phyloP scores from a whole-genome alignment of 2,888 invertebrate species.

The Vanessa cardui region DNA sequence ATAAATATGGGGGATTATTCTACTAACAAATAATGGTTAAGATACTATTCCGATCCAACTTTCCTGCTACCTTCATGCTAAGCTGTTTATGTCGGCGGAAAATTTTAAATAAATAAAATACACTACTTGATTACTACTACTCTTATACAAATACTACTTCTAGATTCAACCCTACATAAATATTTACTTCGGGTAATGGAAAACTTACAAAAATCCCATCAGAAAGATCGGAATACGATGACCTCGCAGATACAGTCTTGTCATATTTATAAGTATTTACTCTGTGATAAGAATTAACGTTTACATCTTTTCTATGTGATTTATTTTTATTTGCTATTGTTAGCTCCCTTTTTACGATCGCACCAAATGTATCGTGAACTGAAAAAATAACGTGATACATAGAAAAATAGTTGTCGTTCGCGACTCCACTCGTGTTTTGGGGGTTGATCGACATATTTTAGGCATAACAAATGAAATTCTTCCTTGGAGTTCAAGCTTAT shows the following conservation, averaged over 20 bases:
- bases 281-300: constrained; percentile 59
- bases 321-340: constrained; percentile 51
- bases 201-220: constrained; percentile 53
- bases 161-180: neutral
- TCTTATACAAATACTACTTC: neutral
- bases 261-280: constrained; percentile 49
- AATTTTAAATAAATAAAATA: neutral
- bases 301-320: constrained; percentile 45
- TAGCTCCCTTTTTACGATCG: constrained; percentile 66
- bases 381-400: neutral
- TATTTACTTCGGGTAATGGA: neutral
- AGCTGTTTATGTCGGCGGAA: too few relatives aligned
- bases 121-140: too few relatives aligned
- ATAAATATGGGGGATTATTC: neutral
- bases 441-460: neutral
- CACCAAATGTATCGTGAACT: constrained; percentile 70
- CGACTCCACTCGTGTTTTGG: too few relatives aligned
- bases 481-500: neutral
- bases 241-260: constrained; percentile 52
- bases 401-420: constrained; percentile 35
- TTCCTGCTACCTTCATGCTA: too few relatives aligned
- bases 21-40: too few relatives aligned
- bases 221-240: constrained; percentile 45
- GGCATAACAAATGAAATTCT: too few relatives aligned
- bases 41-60: too few relatives aligned